A percentile compares a stretch with the other conserved stretches of the same genome.
Conservation (phyloP, 2,888 invertebrate species). For the Blera fallax region DNA sequence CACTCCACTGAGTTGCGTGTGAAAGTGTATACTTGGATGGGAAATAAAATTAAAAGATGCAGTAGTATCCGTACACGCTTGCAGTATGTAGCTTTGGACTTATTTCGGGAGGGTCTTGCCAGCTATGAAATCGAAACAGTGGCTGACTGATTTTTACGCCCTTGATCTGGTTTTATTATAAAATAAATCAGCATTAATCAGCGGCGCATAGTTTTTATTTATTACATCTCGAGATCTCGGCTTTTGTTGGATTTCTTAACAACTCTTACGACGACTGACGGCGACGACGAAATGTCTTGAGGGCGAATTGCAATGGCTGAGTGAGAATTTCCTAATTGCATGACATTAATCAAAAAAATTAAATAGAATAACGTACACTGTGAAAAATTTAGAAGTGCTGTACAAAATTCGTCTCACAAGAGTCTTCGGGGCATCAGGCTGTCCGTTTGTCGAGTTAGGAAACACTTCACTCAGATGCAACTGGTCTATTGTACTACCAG, state of each 20-base stretch:
- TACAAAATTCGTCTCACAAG: too few relatives aligned
- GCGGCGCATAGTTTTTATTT: slow-evolving; percentile 29
- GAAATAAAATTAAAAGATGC: not conserved
- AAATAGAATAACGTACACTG: slow-evolving; percentile 29
- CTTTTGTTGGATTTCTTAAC: slow-evolving; percentile 8
- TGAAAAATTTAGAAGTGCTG: slow-evolving; percentile 2
- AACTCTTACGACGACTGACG: not conserved
- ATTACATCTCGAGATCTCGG: slow-evolving; percentile 35
- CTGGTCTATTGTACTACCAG: too few relatives aligned
- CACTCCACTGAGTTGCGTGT: not conserved
- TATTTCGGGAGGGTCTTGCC: not conserved
- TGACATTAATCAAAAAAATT: slow-evolving; percentile 57
- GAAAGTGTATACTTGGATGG: slow-evolving; percentile 8
- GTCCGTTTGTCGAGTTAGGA: too few relatives aligned
- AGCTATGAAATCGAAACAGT: not conserved
- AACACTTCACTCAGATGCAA: too few relatives aligned
- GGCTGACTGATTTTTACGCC: slow-evolving; percentile 6
- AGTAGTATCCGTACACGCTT: too few relatives aligned
- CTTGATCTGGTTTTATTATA: slow-evolving; percentile 44
- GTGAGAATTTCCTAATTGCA: slow-evolving; percentile 65
- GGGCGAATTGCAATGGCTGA: slow-evolving; percentile 47
- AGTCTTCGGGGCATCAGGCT: too few relatives aligned
- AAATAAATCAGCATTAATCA: slow-evolving; percentile 43
- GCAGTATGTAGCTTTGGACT: not conserved
- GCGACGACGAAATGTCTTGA: slow-evolving; percentile 35